These are phyloP conservation scores for Chrysemys picta DNA, from an alignment of 2,113 vertebrate species.

Conservation along the genomic window DNA sequence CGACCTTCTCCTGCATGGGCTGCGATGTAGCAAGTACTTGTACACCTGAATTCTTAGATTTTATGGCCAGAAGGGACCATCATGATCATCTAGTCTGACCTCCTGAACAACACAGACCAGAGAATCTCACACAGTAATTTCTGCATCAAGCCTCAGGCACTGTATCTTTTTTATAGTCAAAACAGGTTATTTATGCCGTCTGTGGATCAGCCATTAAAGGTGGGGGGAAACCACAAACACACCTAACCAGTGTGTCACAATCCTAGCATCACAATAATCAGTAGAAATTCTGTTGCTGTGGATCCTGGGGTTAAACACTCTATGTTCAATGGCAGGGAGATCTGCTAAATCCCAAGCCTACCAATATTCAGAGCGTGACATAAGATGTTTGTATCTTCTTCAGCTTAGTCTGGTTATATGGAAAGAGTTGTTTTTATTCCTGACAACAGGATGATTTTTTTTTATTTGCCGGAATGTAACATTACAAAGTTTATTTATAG, in stretches of 20 bases:
- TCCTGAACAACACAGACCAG: background rate
- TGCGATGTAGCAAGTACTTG: fast-evolving
- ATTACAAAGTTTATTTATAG: background rate
- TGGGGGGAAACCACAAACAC: too few relatives aligned
- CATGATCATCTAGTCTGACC: fast-evolving
- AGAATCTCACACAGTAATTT: background rate
- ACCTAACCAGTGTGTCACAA: background rate
- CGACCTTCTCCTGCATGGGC: fast-evolving
- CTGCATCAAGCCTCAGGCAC: background rate
- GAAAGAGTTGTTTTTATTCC: background rate
- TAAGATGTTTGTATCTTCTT: background rate
- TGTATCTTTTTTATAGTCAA: background rate
- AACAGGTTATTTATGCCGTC: background rate
- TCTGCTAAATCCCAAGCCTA: background rate
- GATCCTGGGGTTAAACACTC: background rate
- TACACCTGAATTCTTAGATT: background rate
- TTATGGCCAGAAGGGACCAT: background rate
- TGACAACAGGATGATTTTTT: background rate
- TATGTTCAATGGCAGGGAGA: background rate
- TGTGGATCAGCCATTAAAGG: background rate
- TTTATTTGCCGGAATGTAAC: background rate
- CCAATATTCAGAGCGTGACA: background rate
- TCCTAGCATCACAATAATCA: background rate
- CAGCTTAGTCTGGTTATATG: background rate
- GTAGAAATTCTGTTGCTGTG: background rate